Evolutionary conservation across 1,140 invertebrate genomes (phyloP), one percentile per base, ranked within the genome.

Genomic region (Drosophila eugracilis): DNA sequence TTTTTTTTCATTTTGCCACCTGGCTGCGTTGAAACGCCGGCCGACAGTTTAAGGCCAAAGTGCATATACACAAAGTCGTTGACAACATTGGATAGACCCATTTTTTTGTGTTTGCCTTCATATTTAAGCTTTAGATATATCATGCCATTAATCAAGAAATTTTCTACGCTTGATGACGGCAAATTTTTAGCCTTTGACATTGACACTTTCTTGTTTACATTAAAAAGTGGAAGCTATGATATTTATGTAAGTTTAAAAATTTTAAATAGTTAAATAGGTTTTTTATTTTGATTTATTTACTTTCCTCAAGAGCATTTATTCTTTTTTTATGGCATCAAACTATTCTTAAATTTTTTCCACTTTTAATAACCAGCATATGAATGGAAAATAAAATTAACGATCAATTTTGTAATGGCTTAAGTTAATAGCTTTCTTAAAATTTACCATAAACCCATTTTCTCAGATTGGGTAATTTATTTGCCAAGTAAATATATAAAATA

Each of bases 401-500:
- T 28, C 19, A 10, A 41, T 32, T 44, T 63, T 58, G n/a, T 10
- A 4, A 36, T 14, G 21, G 14, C 17, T 36, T 52, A 30, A 55
- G n/a, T 57, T 17, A 42, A 45, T 36, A 28, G 9, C 7, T 22
- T 10, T 4, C 6, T 6, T 5, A 7, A 59, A 60, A 19, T 42
- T 59, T 19, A 28, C 30, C 28, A 44, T 34, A 44, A 65, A 65
- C 30, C 55, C 37, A 60, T 65, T 62, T 63, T 26, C 60, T 14
- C n/a, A 37, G 30, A 65, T 65, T 65, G 42, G 5, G 60, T 62
- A 30, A 65, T 65, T 65, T 65, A 62, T 65, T 59, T 65, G 4
- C 22, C 5, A 49, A 55, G 52, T 55, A 65, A 74, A 49, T 34
- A 73, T 17, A 55, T 65, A 73, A 62, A 63, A 72, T 73, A 50